A percentile compares a stretch with the other conserved stretches of the same genome.
These are phyloP conservation scores for Pimephales promelas DNA, from an alignment of 2,113 vertebrate genomes.

Conservation along the genomic window DNA sequence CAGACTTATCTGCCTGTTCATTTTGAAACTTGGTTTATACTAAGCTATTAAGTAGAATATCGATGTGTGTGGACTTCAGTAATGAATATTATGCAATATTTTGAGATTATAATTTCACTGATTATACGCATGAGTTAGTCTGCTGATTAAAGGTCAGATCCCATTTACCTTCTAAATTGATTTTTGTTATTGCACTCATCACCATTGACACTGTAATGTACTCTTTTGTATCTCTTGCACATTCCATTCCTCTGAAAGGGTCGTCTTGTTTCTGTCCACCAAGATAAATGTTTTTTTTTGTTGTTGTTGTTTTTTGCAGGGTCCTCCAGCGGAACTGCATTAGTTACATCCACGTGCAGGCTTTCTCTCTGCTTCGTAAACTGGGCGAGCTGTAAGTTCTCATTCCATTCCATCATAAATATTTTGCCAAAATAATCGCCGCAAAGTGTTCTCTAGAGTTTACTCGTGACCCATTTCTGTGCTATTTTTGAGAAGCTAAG, in stretches of 20 bases:
- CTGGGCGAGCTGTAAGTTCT: conserved; percentile 91
- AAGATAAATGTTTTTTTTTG: conserved; percentile 39
- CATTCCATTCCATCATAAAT: neutral
- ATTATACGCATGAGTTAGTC: conserved; percentile 2
- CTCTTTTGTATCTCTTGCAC: neutral
- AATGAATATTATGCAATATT: neutral
- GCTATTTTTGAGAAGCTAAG: neutral
- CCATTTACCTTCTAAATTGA: neutral
- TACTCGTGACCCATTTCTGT: conserved; percentile 39
- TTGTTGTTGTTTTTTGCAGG: conserved; percentile 75
- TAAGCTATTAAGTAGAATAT: neutral
- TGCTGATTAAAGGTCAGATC: conserved; percentile 7
- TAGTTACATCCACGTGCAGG: conserved; percentile 81
- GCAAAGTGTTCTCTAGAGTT: conserved; percentile 35
- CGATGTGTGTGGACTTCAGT: neutral
- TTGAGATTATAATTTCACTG: neutral
- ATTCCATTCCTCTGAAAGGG: neutral
- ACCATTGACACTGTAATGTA: neutral
- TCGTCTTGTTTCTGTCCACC: neutral
- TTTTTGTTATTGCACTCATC: neutral
- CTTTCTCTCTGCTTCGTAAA: conserved; percentile 85
- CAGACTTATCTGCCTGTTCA: neutral
- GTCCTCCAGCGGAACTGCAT: conserved; percentile 90
- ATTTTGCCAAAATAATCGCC: conserved; percentile 41
- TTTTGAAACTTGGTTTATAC: neutral